Base-by-base conservation (phyloP, 2,113 vertebrate genomes). In the Notarius quadriscutis region DNA sequence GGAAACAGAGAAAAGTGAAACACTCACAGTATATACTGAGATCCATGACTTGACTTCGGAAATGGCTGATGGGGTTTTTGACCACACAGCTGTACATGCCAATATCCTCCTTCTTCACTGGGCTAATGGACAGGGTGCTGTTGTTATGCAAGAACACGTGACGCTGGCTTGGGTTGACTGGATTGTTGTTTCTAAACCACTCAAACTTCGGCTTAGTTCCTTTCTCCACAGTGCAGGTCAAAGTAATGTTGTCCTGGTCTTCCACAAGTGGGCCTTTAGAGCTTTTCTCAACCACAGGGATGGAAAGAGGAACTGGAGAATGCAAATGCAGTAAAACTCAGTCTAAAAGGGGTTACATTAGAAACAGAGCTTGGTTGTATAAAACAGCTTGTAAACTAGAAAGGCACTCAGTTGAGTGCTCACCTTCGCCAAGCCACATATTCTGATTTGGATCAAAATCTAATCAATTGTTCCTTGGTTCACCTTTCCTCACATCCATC, bases 1-100 rank as follows among this genome's bases (percentile, higher is more conserved):
- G 51, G 55, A 5, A 75, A 83, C 5, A 18, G 25, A 65, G n/a
- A 53, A 86, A 51, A 87, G 84, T 10, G 20, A 3, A 10, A 1
- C 82, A 96, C 96, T 96, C 86, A 96, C 96, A 96, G 88, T 93
- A 96, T 50, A 96, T 93, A 22, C 78, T 94, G 77, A 96, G 93
- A 0, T 93, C 92, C 84, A 89, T 34, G 0, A 72, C 34, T 18
- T 65, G 72, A 91, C 95, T 95, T 55, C 30, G 8, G 7, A 57
- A 62, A 17, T 15, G 62, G 86, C 94, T 96, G 85, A 96, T 91
- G 0, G 90, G 62, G 89, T 96, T 96, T 30, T 85, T 92, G 55
- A 89, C 95, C 87, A 91, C 75, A 84, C 96, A 96, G 69, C 5
- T 84, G 87, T 96, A 96, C 25, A 20, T 84, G 4, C 96, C 95